Evolutionary conservation across 2,797 vertebrate genomes (phyloP), one percentile per base, ranked within the genome.

Genomic region (Ataeniobius toweri): DNA sequence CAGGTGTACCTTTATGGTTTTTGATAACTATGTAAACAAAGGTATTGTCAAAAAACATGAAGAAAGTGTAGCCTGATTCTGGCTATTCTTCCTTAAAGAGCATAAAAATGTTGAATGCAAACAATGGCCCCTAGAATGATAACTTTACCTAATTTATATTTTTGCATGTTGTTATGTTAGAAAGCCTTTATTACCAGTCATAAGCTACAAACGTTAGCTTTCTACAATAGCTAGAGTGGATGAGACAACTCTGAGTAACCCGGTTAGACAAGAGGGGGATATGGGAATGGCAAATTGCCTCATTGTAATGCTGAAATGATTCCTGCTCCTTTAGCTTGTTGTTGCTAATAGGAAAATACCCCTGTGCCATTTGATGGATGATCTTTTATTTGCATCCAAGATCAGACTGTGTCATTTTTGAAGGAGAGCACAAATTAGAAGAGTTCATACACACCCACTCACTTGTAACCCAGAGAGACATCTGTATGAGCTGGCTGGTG

Each of bases 351-450:
- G 79, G 73, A 85, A 85, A 91, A 89, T 48, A 77, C 76, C 80
- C 78, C 73, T 39, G 68, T 81, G 74, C 78, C 87, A 76, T 88
- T 85, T 81, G 86, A 86, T 81, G 81, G 65, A 82, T 76, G 81
- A 88, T 74, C 75, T 85, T 56, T 80, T 73, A 83, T 78, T 86
- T 81, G 83, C 73, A 86, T 87, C 78, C 81, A 74, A 68, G 79
- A 91, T 91, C 91, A 92, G 80, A 90, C 80, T 51, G 51, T 91
- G 88, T 89, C 72, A 9, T 81, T 87, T 89, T 89, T 86, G 85
- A 91, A 92, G 82, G 81, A 89, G 88, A 92, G 86, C 86, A 84
- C 80, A 91, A 90, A 93, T 89, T 84, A 89, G 89, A 88, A 85
- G 84, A 89, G 89, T 92, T 91, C 79, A 82, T 84, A 92, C 87